These are phyloP conservation scores for Aricia agestis DNA, from an alignment of 1,140 invertebrate genomes.

Conservation along the genomic window DNA sequence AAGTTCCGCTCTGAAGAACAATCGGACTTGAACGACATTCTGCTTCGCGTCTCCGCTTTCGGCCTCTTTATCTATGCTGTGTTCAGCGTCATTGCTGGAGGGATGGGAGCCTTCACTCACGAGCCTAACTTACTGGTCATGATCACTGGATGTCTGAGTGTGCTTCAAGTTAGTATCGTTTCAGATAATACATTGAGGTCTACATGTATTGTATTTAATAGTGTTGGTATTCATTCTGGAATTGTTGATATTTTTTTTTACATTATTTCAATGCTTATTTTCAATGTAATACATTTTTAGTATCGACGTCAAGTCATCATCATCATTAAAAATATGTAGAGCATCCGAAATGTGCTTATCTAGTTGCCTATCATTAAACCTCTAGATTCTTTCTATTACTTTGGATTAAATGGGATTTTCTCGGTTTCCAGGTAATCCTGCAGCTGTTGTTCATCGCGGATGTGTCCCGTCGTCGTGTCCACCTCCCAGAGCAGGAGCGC, in stretches of 20 bases:
- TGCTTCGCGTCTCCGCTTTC: constrained; percentile 92
- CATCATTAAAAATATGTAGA: too few relatives aligned
- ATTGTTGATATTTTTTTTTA: too few relatives aligned
- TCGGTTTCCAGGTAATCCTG: constrained; percentile 82
- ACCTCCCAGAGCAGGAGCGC: constrained; percentile 92
- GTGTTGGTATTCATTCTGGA: too few relatives aligned
- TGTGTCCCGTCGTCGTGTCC: constrained; percentile 92
- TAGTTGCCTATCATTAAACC: too few relatives aligned
- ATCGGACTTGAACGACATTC: constrained; percentile 91
- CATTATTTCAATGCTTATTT: too few relatives aligned
- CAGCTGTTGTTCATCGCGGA: constrained; percentile 97
- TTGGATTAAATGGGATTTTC: neutral
- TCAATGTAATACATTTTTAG: neutral
- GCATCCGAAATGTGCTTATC: too few relatives aligned
- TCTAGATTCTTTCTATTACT: too few relatives aligned
- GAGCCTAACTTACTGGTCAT: constrained; percentile 93
- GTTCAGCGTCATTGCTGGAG: constrained; percentile 94
- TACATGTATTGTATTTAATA: too few relatives aligned
- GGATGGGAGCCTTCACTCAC: constrained; percentile 86
- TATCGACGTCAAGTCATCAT: too few relatives aligned
- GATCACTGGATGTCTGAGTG: constrained; percentile 90
- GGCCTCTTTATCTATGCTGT: constrained; percentile 94
- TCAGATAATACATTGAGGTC: too few relatives aligned
- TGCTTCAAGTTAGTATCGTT: constrained; percentile 81
- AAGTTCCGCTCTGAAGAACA: constrained; percentile 93